Evolutionary conservation across 1,140 invertebrate species (phyloP), one percentile per base, ranked within the genome.

Genomic region (Euwallacea fornicatus): DNA sequence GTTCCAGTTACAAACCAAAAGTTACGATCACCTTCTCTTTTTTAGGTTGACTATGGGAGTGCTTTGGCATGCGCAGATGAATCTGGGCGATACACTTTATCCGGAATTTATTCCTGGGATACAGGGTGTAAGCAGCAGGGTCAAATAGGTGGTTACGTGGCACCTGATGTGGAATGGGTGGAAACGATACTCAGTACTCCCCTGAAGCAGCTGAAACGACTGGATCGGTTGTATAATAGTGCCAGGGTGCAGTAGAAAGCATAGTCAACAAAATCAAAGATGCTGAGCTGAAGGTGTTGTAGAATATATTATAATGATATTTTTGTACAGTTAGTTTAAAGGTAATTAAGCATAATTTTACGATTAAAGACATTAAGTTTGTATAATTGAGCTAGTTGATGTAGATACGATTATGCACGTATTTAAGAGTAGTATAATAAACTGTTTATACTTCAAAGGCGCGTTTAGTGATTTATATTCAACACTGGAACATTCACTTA

Each of bases 101-200:
- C 86, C 73, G 92, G 91, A 59, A 83, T 93, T 73, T 92, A 89
- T 80, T 89, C 88, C 47, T 90, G 88, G 83, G 91, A 93, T 70
- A 88, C 89, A 11, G 90, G 89, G 79, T 82, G 81, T 64, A 78
- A 78, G 72, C 72, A 80, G 50, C 72, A 77, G 55, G 71, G 74
- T 2, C 81, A 82, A 73, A 77, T 82, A 10, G 80, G 79, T n/a
- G 81, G 76, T 33, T 82, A 78, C 59, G 69, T 78, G 3, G 73
- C 74, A 10, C 78, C 80, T 6, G 81, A 82, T 50, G 76, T 78
- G 4, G 74, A 78, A 56, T 82, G 81, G 81, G 79, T 81, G 11
- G 73, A 80, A 72, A 42, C 54, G 2, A 73, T 74, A 11, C 60
- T 81, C 21, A 53, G 56, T 46, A 79, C 75, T 66, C 71, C 79